phyloP scores from a whole-genome alignment of 2,888 invertebrate genomes.

The Nomada flava region DNA sequence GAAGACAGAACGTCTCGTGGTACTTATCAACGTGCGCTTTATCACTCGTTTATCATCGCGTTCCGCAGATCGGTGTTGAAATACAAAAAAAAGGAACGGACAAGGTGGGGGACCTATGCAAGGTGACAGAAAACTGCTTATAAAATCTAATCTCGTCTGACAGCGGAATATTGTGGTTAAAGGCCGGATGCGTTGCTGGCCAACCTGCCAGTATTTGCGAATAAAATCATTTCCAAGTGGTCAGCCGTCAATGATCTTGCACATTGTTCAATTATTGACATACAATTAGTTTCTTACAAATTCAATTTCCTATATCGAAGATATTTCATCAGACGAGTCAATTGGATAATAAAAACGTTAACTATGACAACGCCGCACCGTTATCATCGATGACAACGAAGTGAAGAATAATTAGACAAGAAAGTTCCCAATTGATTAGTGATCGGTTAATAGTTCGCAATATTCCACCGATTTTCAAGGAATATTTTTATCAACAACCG shows the following conservation, averaged over 20 bases:
- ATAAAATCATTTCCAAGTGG: background rate
- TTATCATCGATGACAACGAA: too few species aligned
- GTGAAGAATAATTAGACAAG: too few species aligned
- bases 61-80: constrained; percentile 5
- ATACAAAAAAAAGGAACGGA: background rate
- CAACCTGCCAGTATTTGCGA: background rate
- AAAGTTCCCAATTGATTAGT: too few species aligned
- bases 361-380: too few species aligned
- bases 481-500: background rate
- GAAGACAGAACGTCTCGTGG: background rate
- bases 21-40: constrained; percentile 25
- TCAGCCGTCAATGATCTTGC: background rate
- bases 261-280: background rate
- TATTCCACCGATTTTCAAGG: too few species aligned
- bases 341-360: background rate
- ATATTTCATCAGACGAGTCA: background rate
- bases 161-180: constrained; percentile 37
- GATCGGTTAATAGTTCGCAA: too few species aligned
- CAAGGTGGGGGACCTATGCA: background rate
- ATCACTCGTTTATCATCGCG: constrained; percentile 32
- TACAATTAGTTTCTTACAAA: background rate
- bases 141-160: constrained; percentile 40
- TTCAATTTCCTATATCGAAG: background rate
- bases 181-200: constrained; percentile 23
- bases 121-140: constrained; percentile 28